Evolutionary conservation across 2,888 invertebrate genomes (phyloP).

Genomic region (Spisula solida): DNA sequence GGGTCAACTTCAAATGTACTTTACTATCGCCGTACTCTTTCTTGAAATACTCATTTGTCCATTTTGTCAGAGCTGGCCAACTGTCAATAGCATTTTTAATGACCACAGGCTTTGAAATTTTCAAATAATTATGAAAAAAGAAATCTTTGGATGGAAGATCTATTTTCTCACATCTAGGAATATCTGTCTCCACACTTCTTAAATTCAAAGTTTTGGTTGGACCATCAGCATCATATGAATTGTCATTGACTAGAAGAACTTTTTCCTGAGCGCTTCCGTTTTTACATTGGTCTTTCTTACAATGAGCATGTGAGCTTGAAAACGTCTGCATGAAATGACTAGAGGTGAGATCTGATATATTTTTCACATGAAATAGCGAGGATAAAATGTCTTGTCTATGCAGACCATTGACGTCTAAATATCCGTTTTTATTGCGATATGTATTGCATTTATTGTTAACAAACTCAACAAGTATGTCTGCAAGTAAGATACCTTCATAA

Average conservation of each 20-base stretch:
- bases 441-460: slow-evolving; percentile 81
- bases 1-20: slow-evolving; percentile 85
- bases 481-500: slow-evolving; percentile 61
- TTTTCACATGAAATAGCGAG: slow-evolving; percentile 77
- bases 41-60: slow-evolving; percentile 83
- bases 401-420: slow-evolving; percentile 74
- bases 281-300: slow-evolving; percentile 42
- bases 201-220: slow-evolving; percentile 21
- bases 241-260: neutral
- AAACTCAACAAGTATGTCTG: slow-evolving; percentile 71
- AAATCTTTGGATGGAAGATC: slow-evolving; percentile 70
- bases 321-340: slow-evolving; percentile 33
- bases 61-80: slow-evolving; percentile 84
- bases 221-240: neutral
- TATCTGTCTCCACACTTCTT: slow-evolving; percentile 32
- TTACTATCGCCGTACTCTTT: slow-evolving; percentile 76
- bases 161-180: slow-evolving; percentile 77
- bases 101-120: slow-evolving; percentile 84
- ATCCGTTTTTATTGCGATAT: slow-evolving; percentile 76
- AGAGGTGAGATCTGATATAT: slow-evolving; percentile 70
- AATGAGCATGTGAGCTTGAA: slow-evolving; percentile 1
- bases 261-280: neutral
- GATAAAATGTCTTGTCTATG: slow-evolving; percentile 79
- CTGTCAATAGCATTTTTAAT: slow-evolving; percentile 77
- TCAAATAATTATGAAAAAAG: slow-evolving; percentile 83